These are phyloP conservation scores for Phyllopteryx taeniolatus DNA, from an alignment of 2,113 vertebrate genomes.

Conservation along the genomic window DNA sequence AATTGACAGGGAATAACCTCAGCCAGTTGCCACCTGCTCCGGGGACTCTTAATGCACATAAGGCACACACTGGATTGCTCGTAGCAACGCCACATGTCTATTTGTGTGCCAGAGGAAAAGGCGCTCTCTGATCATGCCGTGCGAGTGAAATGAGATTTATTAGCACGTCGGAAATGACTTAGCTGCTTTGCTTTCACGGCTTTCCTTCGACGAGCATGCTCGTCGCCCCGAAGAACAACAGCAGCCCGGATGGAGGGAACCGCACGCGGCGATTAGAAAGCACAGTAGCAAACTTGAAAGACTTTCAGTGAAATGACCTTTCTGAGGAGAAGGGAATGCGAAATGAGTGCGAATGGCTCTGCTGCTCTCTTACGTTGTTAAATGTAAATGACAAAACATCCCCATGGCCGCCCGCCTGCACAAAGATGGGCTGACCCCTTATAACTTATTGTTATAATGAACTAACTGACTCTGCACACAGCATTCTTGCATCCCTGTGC, in stretches of 20 bases:
- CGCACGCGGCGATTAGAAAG: constrained; percentile 45
- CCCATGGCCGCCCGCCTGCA: constrained; percentile 34
- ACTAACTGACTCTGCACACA: neutral
- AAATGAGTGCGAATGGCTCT: constrained; percentile 41
- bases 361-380: constrained; percentile 36
- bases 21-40: constrained; percentile 51
- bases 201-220: constrained; percentile 17
- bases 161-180: constrained; percentile 47
- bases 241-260: constrained; percentile 20
- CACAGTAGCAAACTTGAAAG: constrained; percentile 37
- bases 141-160: constrained; percentile 59
- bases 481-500: neutral
- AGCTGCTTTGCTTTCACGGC: constrained; percentile 26
- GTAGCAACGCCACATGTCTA: constrained; percentile 44
- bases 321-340: constrained; percentile 31
- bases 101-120: constrained; percentile 59
- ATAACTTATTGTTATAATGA: neutral
- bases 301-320: constrained; percentile 42
- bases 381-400: constrained; percentile 48
- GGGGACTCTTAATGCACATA: constrained; percentile 42
- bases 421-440: constrained; percentile 19
- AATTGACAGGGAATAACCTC: constrained; percentile 56
- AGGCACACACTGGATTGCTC: constrained; percentile 47
- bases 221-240: constrained; percentile 17
- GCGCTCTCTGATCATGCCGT: constrained; percentile 39